Conservation (phyloP, 2,797 vertebrate genomes). For the Gallinago solitaria region DNA sequence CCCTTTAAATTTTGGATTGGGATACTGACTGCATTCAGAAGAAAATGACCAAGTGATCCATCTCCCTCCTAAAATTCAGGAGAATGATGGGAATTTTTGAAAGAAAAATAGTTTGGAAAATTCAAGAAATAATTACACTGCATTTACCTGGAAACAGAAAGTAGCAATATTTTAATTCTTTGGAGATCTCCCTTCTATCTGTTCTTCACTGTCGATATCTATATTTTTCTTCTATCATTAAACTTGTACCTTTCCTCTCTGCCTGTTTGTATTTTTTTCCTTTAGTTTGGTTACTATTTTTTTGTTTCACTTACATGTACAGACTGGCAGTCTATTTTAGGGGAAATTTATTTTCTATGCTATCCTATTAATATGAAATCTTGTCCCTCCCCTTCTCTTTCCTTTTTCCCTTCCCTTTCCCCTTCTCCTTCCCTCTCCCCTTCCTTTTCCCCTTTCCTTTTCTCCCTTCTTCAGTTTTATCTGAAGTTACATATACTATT, state of each 20-base stretch:
- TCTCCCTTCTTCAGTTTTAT: not conserved
- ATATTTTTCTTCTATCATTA: constrained; percentile 90
- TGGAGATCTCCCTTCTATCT: constrained; percentile 76
- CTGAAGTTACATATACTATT: not conserved
- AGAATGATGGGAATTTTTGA: not conserved
- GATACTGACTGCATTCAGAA: not conserved
- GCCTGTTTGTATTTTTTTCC: not conserved
- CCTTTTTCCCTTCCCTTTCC: not conserved
- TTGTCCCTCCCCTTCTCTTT: not conserved
- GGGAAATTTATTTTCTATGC: not conserved
- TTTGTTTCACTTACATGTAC: not conserved
- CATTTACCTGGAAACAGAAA: constrained; percentile 24
- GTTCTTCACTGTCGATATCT: constrained; percentile 83
- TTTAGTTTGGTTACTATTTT: not conserved
- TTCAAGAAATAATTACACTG: not conserved
- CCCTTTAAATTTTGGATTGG: not conserved
- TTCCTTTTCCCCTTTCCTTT: not conserved
- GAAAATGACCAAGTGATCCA: not conserved
- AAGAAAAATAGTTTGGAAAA: not conserved
- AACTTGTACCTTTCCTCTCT: constrained; percentile 84
- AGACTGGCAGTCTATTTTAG: not conserved
- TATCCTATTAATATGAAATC: not conserved
- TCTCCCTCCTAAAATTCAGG: not conserved
- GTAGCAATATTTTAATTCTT: constrained; percentile 74
- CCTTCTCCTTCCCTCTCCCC: not conserved